phyloP scores from a whole-genome alignment of 2,113 vertebrate species.

The Petrocephalus microphthalmus region DNA sequence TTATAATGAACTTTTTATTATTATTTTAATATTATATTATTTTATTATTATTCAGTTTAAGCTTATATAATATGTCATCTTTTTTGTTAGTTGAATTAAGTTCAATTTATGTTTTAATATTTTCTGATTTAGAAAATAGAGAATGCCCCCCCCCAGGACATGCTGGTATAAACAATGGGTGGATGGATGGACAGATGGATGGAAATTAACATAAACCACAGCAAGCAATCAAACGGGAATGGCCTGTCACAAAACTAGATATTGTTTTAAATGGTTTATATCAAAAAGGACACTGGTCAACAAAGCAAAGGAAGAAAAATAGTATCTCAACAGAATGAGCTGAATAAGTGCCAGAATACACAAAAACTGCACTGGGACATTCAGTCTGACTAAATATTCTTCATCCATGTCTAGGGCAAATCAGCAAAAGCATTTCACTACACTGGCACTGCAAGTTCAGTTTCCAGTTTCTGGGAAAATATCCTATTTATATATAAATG shows the following conservation, averaged over 20 bases:
- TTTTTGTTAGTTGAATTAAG: background rate
- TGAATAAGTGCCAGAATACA: conserved; percentile 26
- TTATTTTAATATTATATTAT: background rate
- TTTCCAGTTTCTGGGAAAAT: background rate
- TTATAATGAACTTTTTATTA: background rate
- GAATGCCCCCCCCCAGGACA: background rate
- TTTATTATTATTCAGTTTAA: background rate
- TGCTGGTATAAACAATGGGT: background rate
- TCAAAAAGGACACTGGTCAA: background rate
- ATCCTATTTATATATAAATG: background rate
- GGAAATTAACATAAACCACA: background rate
- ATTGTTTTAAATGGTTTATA: background rate
- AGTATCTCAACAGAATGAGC: conserved; percentile 28
- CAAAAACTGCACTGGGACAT: conserved; percentile 24
- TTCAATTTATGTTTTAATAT: background rate
- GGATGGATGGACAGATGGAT: background rate
- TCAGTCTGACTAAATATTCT: background rate
- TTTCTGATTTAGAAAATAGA: background rate
- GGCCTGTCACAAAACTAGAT: background rate
- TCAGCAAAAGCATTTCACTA: background rate
- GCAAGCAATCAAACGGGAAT: background rate
- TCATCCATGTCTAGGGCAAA: background rate
- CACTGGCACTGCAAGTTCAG: background rate
- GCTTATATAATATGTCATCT: background rate
- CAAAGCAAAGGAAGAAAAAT: conserved; percentile 19